Evolutionary conservation across 2,888 invertebrate species (phyloP), one percentile per base, ranked within the genome.

Genomic region (Epirrhoe alternata): DNA sequence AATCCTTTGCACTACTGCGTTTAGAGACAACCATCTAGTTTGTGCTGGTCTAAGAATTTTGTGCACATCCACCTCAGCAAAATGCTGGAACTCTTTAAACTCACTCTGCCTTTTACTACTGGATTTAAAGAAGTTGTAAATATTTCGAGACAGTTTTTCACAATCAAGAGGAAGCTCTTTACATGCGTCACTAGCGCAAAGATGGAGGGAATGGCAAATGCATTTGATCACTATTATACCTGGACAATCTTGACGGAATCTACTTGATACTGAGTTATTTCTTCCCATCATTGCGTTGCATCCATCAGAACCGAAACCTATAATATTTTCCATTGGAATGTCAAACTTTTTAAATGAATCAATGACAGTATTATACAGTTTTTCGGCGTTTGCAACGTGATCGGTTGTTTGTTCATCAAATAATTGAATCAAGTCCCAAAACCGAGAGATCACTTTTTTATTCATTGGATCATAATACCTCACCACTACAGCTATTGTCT

Each of bases 131-230:
- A 35, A 55, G 33, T 62, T 67, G 38, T 67, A 69, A n/a, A 69
- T 62, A 8, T 6, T 16, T 10, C 69, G 58, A 16, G 69, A 42
- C n/a, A 75, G 47, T 8, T 59, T 62, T 70, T 74, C 76, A 50
- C 61, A 60, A 10, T 66, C 45, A 4, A 10, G 5, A 35, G 72
- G 72, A n/a, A 74, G 16, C 45, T 69, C 16, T 57, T 73, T 68
- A 33, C 24, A 24, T 24, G 24, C 24, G 24, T 24, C 24, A 24
- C 24, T 24, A 24, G 24, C 24, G 24, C 24, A 75, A 7, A 73
- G 24, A 56, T 73, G 73, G 12, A 71, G 54, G 0, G 72, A 72
- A 53, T 73, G 72, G 58, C 75, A 75, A 51, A 72, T 16, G 24
- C 71, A 73, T 64, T 73, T 73, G 24, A 24, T 24, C 24, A 24